Base-by-base conservation (phyloP, 2,113 vertebrate species). In the Aegotheles bennettii region DNA sequence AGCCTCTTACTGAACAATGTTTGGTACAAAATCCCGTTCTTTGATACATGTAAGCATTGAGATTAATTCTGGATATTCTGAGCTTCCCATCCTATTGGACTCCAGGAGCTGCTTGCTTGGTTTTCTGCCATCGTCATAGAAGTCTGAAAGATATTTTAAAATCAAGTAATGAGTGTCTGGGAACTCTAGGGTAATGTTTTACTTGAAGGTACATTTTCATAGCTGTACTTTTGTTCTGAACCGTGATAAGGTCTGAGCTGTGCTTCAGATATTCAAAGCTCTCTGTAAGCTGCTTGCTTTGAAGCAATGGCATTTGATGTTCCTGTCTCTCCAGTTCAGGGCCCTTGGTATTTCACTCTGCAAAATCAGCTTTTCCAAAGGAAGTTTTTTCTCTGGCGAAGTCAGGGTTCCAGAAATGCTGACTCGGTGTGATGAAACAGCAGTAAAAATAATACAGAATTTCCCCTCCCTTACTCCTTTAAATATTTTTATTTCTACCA, bases 361-460 rank as follows among this genome's bases (percentile, higher is more conserved):
- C 84, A 90, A 87, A 86, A 90, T 95, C 85, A 93, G 85, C 86
- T 92, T 96, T 91, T 94, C 87, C 60, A 35, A 80, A 89, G 93
- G 84, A 95, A 92, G 69, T 51, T 80, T 68, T 75, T 43, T 63
- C 33, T 80, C 20, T 51, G 31, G 42, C 0, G 0, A 63, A 91
- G 81, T 70, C 17, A 60, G 60, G 42, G 19, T 85, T 78, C 47
- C 68, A 82, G 57, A 90, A 94, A 16, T 60, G 94, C 95, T 95
- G 92, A 94, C 87, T 94, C 5, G 1, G 28, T 79, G 43, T 87
- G 81, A 76, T 93, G 93, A 96, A 84, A 57, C 84, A 94, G 87
- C 75, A 95, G 63, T 76, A 60, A 91, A 95, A 96, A 93, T 65
- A 95, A 84, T 81, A 48, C 0, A 54, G 51, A 78, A 16, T 60